These are phyloP conservation scores for Cinclus cinclus DNA, from an alignment of 2,113 vertebrate species.

Conservation along the genomic window DNA sequence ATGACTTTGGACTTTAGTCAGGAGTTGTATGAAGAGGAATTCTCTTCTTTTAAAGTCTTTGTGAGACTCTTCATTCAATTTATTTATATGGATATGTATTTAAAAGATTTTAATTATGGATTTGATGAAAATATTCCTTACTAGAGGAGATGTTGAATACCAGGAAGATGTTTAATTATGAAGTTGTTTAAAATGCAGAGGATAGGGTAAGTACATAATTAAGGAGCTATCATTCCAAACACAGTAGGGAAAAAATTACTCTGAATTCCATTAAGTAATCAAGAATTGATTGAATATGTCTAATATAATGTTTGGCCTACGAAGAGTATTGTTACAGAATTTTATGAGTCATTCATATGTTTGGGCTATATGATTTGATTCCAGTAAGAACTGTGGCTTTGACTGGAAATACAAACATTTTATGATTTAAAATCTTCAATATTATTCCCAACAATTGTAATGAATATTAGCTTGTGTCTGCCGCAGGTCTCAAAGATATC, in stretches of 20 bases:
- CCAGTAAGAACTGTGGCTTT: background rate
- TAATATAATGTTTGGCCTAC: background rate
- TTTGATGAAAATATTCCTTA: constrained; percentile 3
- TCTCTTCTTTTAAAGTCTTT: background rate
- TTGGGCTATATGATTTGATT: background rate
- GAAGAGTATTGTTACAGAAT: background rate
- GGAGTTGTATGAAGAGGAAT: background rate
- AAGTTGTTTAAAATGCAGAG: constrained; percentile 18
- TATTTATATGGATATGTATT: background rate
- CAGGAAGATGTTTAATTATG: background rate
- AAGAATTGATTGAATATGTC: background rate
- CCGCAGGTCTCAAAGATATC: background rate
- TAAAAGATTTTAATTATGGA: background rate
- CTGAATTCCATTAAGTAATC: constrained; percentile 45
- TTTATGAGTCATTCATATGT: background rate
- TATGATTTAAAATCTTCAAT: background rate
- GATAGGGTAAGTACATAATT: constrained; percentile 10
- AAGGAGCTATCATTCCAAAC: background rate
- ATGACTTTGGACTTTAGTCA: background rate
- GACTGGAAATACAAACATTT: background rate
- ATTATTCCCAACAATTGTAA: background rate
- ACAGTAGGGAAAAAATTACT: background rate
- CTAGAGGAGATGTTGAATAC: background rate
- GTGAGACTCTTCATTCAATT: background rate
- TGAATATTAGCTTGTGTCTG: background rate